Conservation (phyloP, 2,888 invertebrate genomes). For the Megalurothrips usitatus region DNA sequence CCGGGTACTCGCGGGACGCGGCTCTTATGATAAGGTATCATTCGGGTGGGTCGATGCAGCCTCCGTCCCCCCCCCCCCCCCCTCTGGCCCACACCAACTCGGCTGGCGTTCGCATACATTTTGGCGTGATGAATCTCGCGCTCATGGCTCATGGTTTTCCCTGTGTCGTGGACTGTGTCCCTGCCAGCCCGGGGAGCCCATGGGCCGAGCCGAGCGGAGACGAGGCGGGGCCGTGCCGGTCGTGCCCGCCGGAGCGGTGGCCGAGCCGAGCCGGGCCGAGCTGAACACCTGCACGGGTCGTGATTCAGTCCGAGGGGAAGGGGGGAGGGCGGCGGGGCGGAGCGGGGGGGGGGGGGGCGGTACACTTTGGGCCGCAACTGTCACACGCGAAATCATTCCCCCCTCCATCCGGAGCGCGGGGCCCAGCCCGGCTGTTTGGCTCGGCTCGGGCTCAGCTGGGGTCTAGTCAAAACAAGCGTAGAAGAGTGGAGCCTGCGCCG, state of each 20-base stretch:
- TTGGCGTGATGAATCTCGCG: not conserved
- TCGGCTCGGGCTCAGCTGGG: not conserved
- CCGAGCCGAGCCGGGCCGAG: conserved; percentile 13
- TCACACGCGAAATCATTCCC: conserved; percentile 21
- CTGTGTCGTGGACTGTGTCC: not conserved
- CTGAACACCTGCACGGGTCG: conserved; percentile 23
- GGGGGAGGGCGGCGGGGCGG: not conserved
- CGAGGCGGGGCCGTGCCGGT: not conserved
- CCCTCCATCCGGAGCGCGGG: not conserved
- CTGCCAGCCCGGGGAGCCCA: not conserved
- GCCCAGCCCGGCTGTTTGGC: not conserved
- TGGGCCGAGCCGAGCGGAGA: not conserved
- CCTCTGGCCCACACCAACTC: not conserved
- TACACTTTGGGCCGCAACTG: conserved; percentile 17
- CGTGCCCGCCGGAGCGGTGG: conserved; percentile 7
- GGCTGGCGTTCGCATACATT: not conserved
- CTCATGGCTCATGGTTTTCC: not conserved
- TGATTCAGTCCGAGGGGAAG: conserved; percentile 18
- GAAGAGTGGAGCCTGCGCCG: not conserved
- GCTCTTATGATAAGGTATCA: not conserved
- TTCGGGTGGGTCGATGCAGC: not conserved
- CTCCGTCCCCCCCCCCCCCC: not conserved
- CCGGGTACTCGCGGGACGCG: not conserved
- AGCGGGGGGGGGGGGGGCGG: not conserved
- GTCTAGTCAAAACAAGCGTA: not conserved